Percentiles rank a stretch among this genome's conserved stretches.
Conservation (phyloP, 2,888 invertebrate genomes). For the Diabrotica balteata region DNA sequence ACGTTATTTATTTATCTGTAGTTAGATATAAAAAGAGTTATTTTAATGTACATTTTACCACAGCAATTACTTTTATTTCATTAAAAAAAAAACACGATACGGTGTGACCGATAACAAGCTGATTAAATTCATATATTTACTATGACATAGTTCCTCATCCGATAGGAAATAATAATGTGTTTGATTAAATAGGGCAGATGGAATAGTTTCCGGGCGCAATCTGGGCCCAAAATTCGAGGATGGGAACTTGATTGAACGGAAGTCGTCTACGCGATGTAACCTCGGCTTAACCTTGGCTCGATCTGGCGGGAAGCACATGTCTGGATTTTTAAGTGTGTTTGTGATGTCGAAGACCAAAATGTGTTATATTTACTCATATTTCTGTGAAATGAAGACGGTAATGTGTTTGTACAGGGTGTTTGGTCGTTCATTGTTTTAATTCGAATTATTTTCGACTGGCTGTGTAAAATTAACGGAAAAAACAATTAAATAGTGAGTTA, state of each 20-base stretch:
- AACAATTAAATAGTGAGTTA: too few species aligned
- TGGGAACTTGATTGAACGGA: conserved; percentile 43
- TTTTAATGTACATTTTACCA: too few species aligned
- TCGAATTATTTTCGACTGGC: too few species aligned
- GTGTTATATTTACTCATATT: conserved; percentile 3
- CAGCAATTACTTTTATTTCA: too few species aligned
- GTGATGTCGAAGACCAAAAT: conserved; percentile 13
- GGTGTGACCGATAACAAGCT: too few species aligned
- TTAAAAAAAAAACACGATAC: too few species aligned
- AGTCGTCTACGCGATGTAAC: conserved; percentile 35
- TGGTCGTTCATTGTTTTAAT: not conserved
- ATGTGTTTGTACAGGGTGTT: conserved; percentile 7
- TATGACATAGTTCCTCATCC: too few species aligned
- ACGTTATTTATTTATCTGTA: too few species aligned
- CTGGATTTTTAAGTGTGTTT: conserved; percentile 17
- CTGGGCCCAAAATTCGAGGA: conserved; percentile 24
- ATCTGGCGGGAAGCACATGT: conserved; percentile 26
- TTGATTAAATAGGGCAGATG: conserved; percentile 16
- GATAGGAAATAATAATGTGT: not conserved
- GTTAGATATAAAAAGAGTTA: too few species aligned
- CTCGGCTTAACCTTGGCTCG: conserved; percentile 29
- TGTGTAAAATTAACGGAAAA: too few species aligned
- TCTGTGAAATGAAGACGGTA: not conserved
- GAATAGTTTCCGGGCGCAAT: conserved; percentile 20
- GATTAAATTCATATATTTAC: too few species aligned